These are phyloP conservation scores for Rhinoraja longicauda DNA, from an alignment of 2,797 vertebrate species.

Conservation along the genomic window DNA sequence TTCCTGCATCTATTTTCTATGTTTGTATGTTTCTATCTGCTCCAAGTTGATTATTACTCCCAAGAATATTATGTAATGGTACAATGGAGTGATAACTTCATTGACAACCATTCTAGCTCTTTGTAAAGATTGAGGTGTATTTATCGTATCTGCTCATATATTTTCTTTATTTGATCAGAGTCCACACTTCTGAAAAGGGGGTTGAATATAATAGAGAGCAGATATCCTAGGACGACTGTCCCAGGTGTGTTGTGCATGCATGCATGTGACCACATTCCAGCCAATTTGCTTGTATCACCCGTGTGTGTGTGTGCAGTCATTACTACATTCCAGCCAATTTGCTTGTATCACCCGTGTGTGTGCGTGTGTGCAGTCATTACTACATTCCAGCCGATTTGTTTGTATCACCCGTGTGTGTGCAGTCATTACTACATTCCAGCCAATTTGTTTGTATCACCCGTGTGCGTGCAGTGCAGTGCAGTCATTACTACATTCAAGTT, in stretches of 20 bases:
- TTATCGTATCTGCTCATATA: slow-evolving; percentile 38
- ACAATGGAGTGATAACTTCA: not conserved
- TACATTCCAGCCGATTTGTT: not conserved
- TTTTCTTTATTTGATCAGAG: slow-evolving; percentile 67
- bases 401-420: not conserved
- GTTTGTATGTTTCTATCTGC: not conserved
- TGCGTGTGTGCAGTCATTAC: not conserved
- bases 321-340: not conserved
- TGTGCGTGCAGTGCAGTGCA: not conserved
- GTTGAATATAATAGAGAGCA: slow-evolving; percentile 66
- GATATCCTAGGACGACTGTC: slow-evolving; percentile 60
- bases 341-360: not conserved
- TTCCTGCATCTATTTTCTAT: too few relatives aligned
- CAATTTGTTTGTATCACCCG: not conserved
- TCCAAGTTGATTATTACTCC: not conserved
- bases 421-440: not conserved
- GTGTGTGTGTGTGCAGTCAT: not conserved
- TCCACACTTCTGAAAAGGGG: slow-evolving; percentile 63
- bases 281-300: not conserved
- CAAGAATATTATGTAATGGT: not conserved
- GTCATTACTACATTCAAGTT: not conserved
- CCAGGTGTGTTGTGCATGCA: slow-evolving; percentile 56
- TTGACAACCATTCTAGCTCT: not conserved
- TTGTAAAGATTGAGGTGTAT: not conserved
- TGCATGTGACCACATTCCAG: not conserved